Conservation (phyloP, 1,140 invertebrate species). For the Alviniconcha marisindica region DNA sequence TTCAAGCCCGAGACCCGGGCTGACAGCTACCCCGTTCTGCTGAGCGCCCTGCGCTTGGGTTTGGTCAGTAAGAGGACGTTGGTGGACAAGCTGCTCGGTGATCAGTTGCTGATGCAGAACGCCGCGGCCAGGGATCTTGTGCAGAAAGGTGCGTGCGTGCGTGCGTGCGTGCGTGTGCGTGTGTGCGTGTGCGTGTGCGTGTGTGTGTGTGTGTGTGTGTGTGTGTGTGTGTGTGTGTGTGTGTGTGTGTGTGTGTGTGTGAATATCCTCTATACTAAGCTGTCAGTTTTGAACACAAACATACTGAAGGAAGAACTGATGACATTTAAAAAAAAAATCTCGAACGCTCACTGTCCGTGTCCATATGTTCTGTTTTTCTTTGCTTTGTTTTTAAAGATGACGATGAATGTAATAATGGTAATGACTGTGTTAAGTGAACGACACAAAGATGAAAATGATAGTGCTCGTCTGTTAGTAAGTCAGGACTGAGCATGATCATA, state of each 20-base stretch:
- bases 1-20: conserved; percentile 81
- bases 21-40: conserved; percentile 41
- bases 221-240: neutral
- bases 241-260: neutral
- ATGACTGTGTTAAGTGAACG: too few species aligned
- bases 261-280: too few species aligned
- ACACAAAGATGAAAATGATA: too few species aligned
- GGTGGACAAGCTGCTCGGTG: conserved; percentile 37
- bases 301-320: too few species aligned
- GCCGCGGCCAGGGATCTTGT: conserved; percentile 40
- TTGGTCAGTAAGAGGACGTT: conserved; percentile 46
- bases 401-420: too few species aligned
- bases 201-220: conserved; percentile 22
- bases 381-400: too few species aligned
- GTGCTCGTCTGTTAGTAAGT: too few species aligned
- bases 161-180: neutral
- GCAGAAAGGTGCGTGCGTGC: conserved; percentile 40
- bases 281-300: too few species aligned
- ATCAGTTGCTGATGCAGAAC: conserved; percentile 22
- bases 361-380: too few species aligned
- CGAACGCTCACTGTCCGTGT: too few species aligned
- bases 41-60: conserved; percentile 48
- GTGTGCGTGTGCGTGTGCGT: conserved; percentile 8
- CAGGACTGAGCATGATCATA: too few species aligned
- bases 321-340: too few species aligned